Base-by-base conservation (phyloP, 2,888 invertebrate species). In the Caenorhabditis afra region DNA sequence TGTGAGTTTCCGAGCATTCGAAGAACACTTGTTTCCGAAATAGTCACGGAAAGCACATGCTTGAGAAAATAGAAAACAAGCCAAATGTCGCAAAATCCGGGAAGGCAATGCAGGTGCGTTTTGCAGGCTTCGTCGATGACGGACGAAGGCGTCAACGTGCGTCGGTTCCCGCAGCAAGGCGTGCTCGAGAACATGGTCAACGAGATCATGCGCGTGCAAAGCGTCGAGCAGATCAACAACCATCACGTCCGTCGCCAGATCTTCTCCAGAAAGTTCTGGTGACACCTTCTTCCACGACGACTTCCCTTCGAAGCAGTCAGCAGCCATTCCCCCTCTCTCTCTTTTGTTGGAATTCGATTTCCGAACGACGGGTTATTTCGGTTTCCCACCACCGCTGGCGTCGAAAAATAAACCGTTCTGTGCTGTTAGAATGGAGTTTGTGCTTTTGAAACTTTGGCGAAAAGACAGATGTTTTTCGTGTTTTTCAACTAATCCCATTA, bases 171-270 rank as follows among this genome's bases (percentile, higher is more conserved):
- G n/a, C 78, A 78, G 61, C 78, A 78, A 39, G 71, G 59, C n/a
- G 66, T 71, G 10, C 61, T 78, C 16, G 68, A 78, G 57, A 71
- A 71, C 41, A 70, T 77, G 49, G 65, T 77, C 41, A 65, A 53
- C 49, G 70, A 70, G 61, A 58, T 78, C 20, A 53, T 68, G 49
- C 62, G 74, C 11, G 71, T 57, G 47, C 73, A 68, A 18, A 74
- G 79, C 64, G 59, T 71, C 59, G 66, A 77, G 35, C 66, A 68
- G 20, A 44, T 59, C 52, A 59, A 70, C 47, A 68, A 71, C 57
- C 57, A 73, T 70, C 68, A 70, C 44, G 71, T 78, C 16, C 52
- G 78, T 37, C 71, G 78, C n/a, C 78, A 78, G 22, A 78, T 78
- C 23, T 78, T 78, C 57, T 79, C 73, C 18, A 20, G 73, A 18